These are phyloP conservation scores for Notospermus geniculatus DNA, from an alignment of 1,140 invertebrate genomes.

Conservation along the genomic window DNA sequence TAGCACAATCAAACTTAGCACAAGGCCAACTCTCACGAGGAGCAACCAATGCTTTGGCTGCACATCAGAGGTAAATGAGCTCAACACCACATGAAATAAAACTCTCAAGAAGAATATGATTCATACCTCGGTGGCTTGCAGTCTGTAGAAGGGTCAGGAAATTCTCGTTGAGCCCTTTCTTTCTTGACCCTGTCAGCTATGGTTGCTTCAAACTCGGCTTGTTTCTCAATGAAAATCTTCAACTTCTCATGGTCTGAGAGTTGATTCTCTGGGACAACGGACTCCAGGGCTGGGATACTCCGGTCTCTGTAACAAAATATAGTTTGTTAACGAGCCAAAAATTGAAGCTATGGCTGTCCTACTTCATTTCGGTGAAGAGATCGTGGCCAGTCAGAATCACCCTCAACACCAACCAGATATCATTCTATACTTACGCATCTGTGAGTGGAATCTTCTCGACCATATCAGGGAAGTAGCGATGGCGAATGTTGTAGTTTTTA, in stretches of 20 bases:
- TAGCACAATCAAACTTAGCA: too few species aligned
- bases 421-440: slow-evolving; percentile 74
- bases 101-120: too few species aligned
- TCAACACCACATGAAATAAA: too few species aligned
- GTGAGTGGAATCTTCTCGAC: slow-evolving; percentile 75
- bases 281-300: slow-evolving; percentile 76
- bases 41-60: too few species aligned
- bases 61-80: too few species aligned
- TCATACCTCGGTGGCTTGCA: slow-evolving; percentile 80
- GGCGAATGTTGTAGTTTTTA: slow-evolving; percentile 62
- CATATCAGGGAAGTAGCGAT: slow-evolving; percentile 78
- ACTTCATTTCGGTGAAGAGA: too few species aligned
- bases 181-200: slow-evolving; percentile 29
- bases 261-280: slow-evolving; percentile 63
- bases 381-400: too few species aligned
- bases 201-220: slow-evolving; percentile 38
- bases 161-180: slow-evolving; percentile 31
- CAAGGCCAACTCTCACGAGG: too few species aligned
- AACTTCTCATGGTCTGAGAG: slow-evolving; percentile 59
- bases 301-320: slow-evolving; percentile 69
- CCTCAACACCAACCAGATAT: too few species aligned
- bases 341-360: too few species aligned
- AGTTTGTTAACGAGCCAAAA: too few species aligned
- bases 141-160: slow-evolving; percentile 62
- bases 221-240: slow-evolving; percentile 40